Evolutionary conservation across 2,797 vertebrate genomes (phyloP).

Genomic region (Cynopterus sphinx): DNA sequence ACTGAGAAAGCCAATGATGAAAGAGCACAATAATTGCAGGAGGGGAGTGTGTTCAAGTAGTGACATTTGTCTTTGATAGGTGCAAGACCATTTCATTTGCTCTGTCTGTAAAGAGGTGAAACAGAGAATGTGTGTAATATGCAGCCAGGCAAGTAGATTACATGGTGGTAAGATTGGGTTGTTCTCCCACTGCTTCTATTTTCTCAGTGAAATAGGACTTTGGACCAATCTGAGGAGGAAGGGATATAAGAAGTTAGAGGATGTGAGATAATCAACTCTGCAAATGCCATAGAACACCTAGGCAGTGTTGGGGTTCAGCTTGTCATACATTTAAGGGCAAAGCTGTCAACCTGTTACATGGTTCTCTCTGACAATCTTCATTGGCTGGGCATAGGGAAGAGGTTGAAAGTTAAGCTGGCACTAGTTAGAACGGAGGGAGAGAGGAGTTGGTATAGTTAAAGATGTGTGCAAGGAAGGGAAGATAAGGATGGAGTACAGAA

Average conservation of each 20-base stretch:
- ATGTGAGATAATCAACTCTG: neutral
- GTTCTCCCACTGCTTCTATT: neutral
- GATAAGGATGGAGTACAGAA: neutral
- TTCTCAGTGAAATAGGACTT: neutral
- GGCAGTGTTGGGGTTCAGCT: neutral
- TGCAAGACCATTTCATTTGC: too few species aligned
- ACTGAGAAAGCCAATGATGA: neutral
- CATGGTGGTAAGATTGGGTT: fast-evolving
- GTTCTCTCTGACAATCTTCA: neutral
- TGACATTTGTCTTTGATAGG: neutral
- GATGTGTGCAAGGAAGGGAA: neutral
- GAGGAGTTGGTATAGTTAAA: neutral
- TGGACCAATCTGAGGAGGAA: neutral
- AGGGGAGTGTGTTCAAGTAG: neutral
- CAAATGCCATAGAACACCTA: neutral
- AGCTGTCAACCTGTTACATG: neutral
- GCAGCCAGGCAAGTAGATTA: neutral
- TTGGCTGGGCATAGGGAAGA: neutral
- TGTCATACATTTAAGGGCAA: neutral
- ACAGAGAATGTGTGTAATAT: neutral
- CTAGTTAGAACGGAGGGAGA: neutral
- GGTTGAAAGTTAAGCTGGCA: neutral
- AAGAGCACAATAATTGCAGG: neutral
- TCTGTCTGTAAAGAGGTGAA: neutral
- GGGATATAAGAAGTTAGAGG: neutral